Conservation (phyloP, 1,140 invertebrate species). For the honey bee (Apis mellifera) region DNA sequence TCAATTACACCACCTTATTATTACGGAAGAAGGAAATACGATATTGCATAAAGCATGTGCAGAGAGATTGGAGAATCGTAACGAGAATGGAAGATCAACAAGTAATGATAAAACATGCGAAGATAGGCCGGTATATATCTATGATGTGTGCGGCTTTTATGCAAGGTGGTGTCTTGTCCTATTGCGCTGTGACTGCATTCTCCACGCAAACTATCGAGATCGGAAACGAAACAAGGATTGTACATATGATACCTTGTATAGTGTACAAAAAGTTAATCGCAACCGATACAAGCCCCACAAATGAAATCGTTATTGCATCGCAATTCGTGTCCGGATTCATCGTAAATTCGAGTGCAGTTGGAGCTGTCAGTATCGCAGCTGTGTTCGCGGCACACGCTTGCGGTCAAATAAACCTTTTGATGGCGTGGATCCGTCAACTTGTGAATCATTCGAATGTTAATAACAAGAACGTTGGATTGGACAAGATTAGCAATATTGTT, state of each 20-base stretch:
- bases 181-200: conserved; percentile 15
- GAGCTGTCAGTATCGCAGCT: conserved; percentile 49
- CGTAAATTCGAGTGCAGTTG: conserved; percentile 43
- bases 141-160: conserved; percentile 33
- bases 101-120: conserved; percentile 50
- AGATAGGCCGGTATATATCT: conserved; percentile 25
- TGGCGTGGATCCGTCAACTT: conserved; percentile 41
- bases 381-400: conserved; percentile 61
- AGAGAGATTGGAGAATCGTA: conserved; percentile 50
- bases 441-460: background rate
- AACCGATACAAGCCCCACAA: conserved; percentile 29
- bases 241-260: conserved; percentile 28
- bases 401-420: conserved; percentile 59
- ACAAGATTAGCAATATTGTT: conserved; percentile 50
- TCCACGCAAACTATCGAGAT: background rate
- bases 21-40: conserved; percentile 36
- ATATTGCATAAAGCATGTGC: conserved; percentile 50
- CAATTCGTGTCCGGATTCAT: conserved; percentile 55
- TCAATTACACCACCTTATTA: conserved; percentile 46
- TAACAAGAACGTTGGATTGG: background rate
- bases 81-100: conserved; percentile 16
- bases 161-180: conserved; percentile 38
- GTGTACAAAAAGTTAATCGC: conserved; percentile 35
- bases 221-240: conserved; percentile 24
- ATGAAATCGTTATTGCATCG: conserved; percentile 52